Percentiles rank a stretch among this genome's conserved stretches.
Evolutionary conservation across 2,797 vertebrate species (phyloP).

Genomic region (Emys orbicularis): DNA sequence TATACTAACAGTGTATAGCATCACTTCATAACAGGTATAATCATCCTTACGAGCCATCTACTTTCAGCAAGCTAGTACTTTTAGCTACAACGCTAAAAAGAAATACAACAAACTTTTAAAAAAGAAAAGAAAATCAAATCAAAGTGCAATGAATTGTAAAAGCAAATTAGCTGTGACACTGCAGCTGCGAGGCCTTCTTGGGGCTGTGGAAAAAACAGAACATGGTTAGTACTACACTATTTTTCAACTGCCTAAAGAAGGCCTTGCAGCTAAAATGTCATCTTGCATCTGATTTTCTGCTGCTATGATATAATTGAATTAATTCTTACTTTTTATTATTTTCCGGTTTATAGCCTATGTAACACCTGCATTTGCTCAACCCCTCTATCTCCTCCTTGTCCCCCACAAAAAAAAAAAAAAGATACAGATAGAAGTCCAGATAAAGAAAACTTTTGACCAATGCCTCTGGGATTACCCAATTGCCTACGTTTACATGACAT

Average conservation of each 20-base stretch:
- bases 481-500: background rate
- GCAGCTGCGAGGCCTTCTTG: constrained; percentile 63
- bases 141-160: constrained; percentile 55
- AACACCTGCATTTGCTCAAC: background rate
- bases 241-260: constrained; percentile 66
- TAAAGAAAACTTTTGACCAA: background rate
- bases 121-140: constrained; percentile 19
- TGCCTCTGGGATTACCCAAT: background rate
- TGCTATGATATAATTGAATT: constrained; percentile 50
- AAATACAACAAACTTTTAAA: background rate
- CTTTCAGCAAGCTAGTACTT: background rate
- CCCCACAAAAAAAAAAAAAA: background rate
- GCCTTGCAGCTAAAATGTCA: constrained; percentile 67
- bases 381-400: background rate
- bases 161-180: constrained; percentile 69
- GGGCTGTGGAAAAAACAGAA: constrained; percentile 72
- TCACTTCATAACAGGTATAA: constrained; percentile 43
- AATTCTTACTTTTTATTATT: constrained; percentile 37
- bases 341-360: background rate
- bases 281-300: constrained; percentile 56
- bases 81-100: constrained; percentile 34
- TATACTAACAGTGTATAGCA: constrained; percentile 30
- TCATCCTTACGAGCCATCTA: background rate
- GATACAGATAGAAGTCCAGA: background rate
- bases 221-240: constrained; percentile 52